phyloP scores from a whole-genome alignment of 2,113 vertebrate genomes.

The Poecilia latipinna region DNA sequence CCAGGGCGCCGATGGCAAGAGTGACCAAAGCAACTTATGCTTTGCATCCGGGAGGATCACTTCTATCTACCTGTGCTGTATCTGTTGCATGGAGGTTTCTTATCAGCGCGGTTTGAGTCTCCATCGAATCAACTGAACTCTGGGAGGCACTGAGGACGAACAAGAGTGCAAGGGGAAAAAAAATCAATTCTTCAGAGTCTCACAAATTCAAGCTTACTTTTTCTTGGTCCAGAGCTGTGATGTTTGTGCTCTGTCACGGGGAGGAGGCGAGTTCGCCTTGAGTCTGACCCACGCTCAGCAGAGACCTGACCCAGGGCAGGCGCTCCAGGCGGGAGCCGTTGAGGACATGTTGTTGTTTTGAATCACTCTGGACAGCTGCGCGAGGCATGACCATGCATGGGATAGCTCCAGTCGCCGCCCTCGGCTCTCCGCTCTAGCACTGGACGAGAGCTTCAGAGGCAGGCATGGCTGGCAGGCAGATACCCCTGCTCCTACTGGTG shows the following conservation, averaged over 20 bases:
- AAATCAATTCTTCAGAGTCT: conserved; percentile 54
- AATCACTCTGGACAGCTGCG: conserved; percentile 49
- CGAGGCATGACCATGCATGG: conserved; percentile 46
- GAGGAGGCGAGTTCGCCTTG: conserved; percentile 19
- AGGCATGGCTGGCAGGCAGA: conserved; percentile 78
- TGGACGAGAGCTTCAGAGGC: conserved; percentile 59
- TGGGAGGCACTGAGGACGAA: conserved; percentile 24
- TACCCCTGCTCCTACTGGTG: conserved; percentile 80
- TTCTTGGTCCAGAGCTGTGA: conserved; percentile 55
- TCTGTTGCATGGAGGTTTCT: conserved; percentile 21
- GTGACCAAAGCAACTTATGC: conserved; percentile 67
- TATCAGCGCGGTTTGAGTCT: conserved; percentile 37
- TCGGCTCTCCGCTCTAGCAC: conserved; percentile 37
- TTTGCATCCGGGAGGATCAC: conserved; percentile 26
- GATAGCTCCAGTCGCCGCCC: conserved; percentile 39
- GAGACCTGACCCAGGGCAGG: conserved; percentile 45
- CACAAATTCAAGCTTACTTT: conserved; percentile 50
- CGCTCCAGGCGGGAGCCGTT: conserved; percentile 29
- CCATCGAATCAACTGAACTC: conserved; percentile 46
- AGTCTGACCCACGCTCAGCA: conserved; percentile 40
- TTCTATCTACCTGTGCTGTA: conserved; percentile 21
- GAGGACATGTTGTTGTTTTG: conserved; percentile 54
- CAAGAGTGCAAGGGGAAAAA: conserved; percentile 35
- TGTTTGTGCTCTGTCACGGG: conserved; percentile 16
- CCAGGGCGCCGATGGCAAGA: conserved; percentile 39